Evolutionary conservation across 2,113 vertebrate species (phyloP).

Genomic region (Leucosticte australis): DNA sequence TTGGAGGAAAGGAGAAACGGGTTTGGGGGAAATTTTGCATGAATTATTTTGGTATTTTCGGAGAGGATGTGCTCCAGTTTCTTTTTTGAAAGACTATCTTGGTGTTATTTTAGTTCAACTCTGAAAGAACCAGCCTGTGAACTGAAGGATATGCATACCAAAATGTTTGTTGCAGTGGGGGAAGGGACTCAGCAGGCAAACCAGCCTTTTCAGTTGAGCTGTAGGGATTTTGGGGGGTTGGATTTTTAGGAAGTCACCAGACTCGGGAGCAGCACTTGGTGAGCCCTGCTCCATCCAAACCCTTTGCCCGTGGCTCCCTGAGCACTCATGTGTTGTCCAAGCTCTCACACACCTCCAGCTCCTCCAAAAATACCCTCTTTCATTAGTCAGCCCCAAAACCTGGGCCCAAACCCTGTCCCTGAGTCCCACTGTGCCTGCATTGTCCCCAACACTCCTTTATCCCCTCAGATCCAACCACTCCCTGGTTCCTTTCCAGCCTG

Average conservation of each 20-base stretch:
- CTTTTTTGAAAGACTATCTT: not conserved
- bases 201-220: not conserved
- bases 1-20: not conserved
- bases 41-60: not conserved
- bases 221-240: not conserved
- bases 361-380: not conserved
- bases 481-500: not conserved
- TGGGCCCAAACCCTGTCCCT: not conserved
- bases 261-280: rapidly evolving
- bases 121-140: not conserved
- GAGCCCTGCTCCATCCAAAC: not conserved
- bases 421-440: not conserved
- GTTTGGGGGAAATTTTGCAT: not conserved
- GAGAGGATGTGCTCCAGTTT: not conserved
- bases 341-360: not conserved
- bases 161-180: not conserved
- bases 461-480: not conserved
- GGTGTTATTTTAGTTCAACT: not conserved
- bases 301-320: rapidly evolving
- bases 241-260: not conserved
- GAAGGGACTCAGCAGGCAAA: not conserved
- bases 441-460: not conserved
- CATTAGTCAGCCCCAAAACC: not conserved
- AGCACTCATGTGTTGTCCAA: not conserved
- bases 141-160: not conserved